phyloP scores from a whole-genome alignment of 1,140 invertebrate genomes.

The Microplitis demolitor region DNA sequence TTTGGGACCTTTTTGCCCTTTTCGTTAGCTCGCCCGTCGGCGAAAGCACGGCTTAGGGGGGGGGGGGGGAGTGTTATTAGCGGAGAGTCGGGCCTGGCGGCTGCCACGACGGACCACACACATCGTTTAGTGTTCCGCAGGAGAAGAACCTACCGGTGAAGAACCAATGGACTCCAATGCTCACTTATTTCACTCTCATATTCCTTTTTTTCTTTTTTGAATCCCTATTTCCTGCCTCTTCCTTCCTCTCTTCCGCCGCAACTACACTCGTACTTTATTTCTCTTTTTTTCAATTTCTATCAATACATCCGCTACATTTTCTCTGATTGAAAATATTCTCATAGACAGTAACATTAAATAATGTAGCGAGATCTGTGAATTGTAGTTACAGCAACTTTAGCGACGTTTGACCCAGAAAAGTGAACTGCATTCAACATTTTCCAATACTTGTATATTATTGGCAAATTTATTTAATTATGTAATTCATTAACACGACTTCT shows the following conservation, averaged over 20 bases:
- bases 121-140: slow-evolving; percentile 41
- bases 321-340: slow-evolving; percentile 32
- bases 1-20: slow-evolving; percentile 48
- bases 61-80: slow-evolving; percentile 53
- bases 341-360: too few species aligned
- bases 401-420: too few species aligned
- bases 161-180: slow-evolving; percentile 20
- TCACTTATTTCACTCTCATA: slow-evolving; percentile 9
- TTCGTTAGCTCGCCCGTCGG: slow-evolving; percentile 30
- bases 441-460: too few species aligned
- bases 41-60: slow-evolving; percentile 29
- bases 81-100: slow-evolving; percentile 51
- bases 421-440: too few species aligned
- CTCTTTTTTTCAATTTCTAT: neutral
- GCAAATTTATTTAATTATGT: too few species aligned
- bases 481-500: too few species aligned
- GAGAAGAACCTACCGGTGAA: slow-evolving; percentile 16
- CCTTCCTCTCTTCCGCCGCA: neutral
- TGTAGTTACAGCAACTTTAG: too few species aligned
- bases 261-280: neutral
- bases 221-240: neutral
- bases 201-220: neutral
- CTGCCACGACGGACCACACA: slow-evolving; percentile 56
- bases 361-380: too few species aligned
- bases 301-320: slow-evolving; percentile 50